A percentile compares a stretch with the other conserved stretches of the same genome.
Conservation (phyloP, 2,888 invertebrate genomes). For the Eupsilia transversa region DNA sequence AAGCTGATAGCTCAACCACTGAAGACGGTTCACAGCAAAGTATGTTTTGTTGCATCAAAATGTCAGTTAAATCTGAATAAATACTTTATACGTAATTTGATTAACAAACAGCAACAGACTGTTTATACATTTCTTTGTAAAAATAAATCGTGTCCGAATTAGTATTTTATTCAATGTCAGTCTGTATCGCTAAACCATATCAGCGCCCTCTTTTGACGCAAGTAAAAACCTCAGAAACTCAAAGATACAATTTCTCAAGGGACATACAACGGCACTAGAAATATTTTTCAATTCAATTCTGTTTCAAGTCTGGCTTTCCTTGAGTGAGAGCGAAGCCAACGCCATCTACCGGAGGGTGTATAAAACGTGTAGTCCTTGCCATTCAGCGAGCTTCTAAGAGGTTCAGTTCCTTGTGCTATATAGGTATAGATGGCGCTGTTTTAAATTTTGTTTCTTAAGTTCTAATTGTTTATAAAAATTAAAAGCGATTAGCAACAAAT, state of each 20-base stretch:
- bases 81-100: background rate
- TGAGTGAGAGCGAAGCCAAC: background rate
- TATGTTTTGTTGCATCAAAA: background rate
- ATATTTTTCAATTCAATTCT: too few relatives aligned
- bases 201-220: slow-evolving; percentile 40
- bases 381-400: slow-evolving; percentile 11
- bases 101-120: background rate
- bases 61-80: background rate
- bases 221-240: slow-evolving; percentile 3
- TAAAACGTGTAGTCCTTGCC: background rate
- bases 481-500: too few relatives aligned
- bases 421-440: slow-evolving; percentile 58
- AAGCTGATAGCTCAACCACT: background rate
- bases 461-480: background rate
- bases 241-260: background rate
- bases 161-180: background rate
- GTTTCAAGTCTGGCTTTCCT: background rate
- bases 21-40: too few relatives aligned
- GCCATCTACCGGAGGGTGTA: slow-evolving; percentile 51
- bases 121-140: background rate
- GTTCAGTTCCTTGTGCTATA: background rate
- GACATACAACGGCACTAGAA: background rate
- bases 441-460: fast-evolving
- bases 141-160: background rate
- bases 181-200: background rate